Evolutionary conservation across 1,140 invertebrate species (phyloP).

Genomic region (Oppia nitens): DNA sequence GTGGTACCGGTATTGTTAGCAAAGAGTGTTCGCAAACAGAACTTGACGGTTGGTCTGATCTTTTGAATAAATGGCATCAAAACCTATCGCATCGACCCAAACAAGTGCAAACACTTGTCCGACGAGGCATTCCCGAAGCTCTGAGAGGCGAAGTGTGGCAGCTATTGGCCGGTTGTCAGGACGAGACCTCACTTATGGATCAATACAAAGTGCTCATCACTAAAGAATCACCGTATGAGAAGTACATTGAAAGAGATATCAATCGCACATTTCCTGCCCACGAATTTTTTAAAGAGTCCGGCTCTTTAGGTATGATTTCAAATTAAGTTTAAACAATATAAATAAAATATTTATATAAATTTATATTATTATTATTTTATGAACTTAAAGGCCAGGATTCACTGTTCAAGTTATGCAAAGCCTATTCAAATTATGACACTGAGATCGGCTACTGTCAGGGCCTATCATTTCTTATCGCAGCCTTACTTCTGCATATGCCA

Average conservation of each 20-base stretch:
- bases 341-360: no score
- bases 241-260: constrained; percentile 86
- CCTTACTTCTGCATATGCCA: constrained; percentile 90
- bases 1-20: constrained; percentile 80
- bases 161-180: constrained; percentile 66
- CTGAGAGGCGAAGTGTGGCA: constrained; percentile 95
- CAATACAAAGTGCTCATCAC: constrained; percentile 77
- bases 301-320: constrained; percentile 36
- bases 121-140: constrained; percentile 81
- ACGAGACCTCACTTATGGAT: constrained; percentile 68
- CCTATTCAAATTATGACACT: constrained; percentile 89
- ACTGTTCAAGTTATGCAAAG: constrained; percentile 84
- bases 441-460: constrained; percentile 99
- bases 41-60: constrained; percentile 76
- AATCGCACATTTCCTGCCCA: constrained; percentile 96
- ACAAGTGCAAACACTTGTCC: constrained; percentile 55
- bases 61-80: constrained; percentile 58
- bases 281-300: constrained; percentile 86
- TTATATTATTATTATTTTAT: constrained; percentile 30
- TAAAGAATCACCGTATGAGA: constrained; percentile 74
- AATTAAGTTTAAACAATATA: no score
- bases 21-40: constrained; percentile 88
- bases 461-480: constrained; percentile 87
- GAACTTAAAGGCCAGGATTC: constrained; percentile 58
- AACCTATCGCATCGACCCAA: constrained; percentile 47